Evolutionary conservation across 2,888 invertebrate genomes (phyloP), one percentile per base, ranked within the genome.

Genomic region (Melolontha melolontha): DNA sequence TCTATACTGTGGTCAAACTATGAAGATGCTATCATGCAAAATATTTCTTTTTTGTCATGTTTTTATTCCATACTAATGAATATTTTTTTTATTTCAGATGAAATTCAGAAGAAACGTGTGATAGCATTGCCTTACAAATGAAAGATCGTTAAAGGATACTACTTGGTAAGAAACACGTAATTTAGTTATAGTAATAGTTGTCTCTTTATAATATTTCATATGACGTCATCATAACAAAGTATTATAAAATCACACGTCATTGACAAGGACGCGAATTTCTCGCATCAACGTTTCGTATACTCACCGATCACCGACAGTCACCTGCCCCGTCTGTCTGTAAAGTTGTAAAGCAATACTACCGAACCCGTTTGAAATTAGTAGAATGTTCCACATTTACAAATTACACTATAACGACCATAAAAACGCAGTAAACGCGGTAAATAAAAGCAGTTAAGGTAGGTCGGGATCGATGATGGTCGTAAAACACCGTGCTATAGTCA

Each of bases 351-450:
- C 77, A 78, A 79, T 79, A 80, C 34, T 16, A 47, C 78, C 79
- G 76, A 76, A 74, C 78, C 76, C 80, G 79, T 80, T 79, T 79
- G 74, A 79, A 80, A 80, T 81, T 80, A 80, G 80, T 79, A 78
- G 78, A 80, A 81, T 80, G 80, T 79, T 80, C 80, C 78, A 81
- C 80, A 81, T 80, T 82, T 79, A 80, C 81, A 80, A 81, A 81
- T 82, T 80, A 80, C 81, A 72, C 79, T 76, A 79, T 81, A 80
- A 81, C 79, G 78, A 75, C 79, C 80, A 77, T 82, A 82, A 82
- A 82, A 81, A 82, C 76, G 81, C 79, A 80, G 80, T 82, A 82
- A 82, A 82, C 79, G 80, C 80, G 80, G 79, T 78, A 79, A 81
- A 82, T 82, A 82, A 81, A 81, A 82, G 79, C 79, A 74, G 57